phyloP scores from a whole-genome alignment of 1,140 invertebrate species.

The Dufourea novaeangliae region DNA sequence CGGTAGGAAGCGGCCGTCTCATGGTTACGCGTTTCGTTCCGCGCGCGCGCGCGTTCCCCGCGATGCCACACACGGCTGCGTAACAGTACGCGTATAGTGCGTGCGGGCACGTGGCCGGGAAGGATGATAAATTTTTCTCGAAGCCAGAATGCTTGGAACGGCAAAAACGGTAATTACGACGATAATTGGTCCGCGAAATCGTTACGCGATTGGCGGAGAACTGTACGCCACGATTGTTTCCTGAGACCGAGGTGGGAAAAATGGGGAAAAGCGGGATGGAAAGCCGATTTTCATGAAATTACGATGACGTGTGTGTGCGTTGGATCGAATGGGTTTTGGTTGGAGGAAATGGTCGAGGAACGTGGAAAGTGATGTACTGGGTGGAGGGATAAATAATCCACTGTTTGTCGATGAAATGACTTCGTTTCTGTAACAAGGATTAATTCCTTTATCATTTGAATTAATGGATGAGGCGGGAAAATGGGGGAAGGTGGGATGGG shows the following conservation, averaged over 20 bases:
- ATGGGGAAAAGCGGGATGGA: neutral
- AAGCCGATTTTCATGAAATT: neutral
- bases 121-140: neutral
- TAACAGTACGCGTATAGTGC: slow-evolving; percentile 50
- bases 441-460: too few species aligned
- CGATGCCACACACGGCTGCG: slow-evolving; percentile 24
- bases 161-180: neutral
- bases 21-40: slow-evolving; percentile 59
- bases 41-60: slow-evolving; percentile 19
- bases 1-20: slow-evolving; percentile 55
- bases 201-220: slow-evolving; percentile 10
- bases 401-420: too few species aligned
- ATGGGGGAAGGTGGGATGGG: neutral
- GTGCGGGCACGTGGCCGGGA: slow-evolving; percentile 17
- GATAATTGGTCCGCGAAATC: neutral
- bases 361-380: too few species aligned
- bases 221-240: neutral
- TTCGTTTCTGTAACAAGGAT: too few species aligned
- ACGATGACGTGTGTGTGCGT: neutral
- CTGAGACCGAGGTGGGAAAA: neutral
- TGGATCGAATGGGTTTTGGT: too few species aligned
- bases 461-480: neutral
- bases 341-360: too few species aligned
- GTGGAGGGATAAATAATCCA: too few species aligned
- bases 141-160: neutral